A percentile compares a stretch with the other conserved stretches of the same genome.
Evolutionary conservation across 2,888 invertebrate species (phyloP).

Genomic region (Dexiosoma caninum): DNA sequence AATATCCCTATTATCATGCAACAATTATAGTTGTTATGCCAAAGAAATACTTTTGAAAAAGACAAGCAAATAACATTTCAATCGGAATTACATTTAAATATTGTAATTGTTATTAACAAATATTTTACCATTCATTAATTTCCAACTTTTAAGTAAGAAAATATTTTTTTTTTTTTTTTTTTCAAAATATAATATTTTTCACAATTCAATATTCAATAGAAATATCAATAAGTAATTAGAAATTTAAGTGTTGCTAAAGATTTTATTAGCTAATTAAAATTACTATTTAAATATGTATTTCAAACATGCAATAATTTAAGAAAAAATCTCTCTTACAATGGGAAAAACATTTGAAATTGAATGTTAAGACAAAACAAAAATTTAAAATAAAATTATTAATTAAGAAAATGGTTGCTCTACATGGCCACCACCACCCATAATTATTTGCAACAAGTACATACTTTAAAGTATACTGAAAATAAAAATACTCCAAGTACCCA

Average conservation of each 20-base stretch:
- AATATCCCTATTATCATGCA: no score
- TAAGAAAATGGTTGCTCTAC: constrained; percentile 19
- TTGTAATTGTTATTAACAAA: no score
- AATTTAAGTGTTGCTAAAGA: not conserved
- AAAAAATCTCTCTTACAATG: not conserved
- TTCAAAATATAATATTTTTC: no score
- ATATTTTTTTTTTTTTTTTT: no score
- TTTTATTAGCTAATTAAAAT: constrained; percentile 2
- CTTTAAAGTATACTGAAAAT: constrained; percentile 6
- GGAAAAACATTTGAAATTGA: not conserved
- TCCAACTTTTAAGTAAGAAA: not conserved
- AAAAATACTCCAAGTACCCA: not conserved
- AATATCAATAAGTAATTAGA: constrained; percentile 3
- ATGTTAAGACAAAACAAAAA: not conserved
- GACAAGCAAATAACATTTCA: no score
- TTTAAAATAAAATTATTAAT: not conserved
- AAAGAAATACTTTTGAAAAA: no score
- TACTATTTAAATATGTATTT: not conserved
- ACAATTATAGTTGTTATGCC: no score
- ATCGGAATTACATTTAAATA: no score
- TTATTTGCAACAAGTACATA: constrained; percentile 27
- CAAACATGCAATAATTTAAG: not conserved
- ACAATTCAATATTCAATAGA: no score
- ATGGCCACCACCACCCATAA: not conserved
- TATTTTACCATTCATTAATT: not conserved